A percentile compares a stretch with the other conserved stretches of the same genome.
Conservation (phyloP, 2,113 vertebrate species). For the Prunella himalayana region DNA sequence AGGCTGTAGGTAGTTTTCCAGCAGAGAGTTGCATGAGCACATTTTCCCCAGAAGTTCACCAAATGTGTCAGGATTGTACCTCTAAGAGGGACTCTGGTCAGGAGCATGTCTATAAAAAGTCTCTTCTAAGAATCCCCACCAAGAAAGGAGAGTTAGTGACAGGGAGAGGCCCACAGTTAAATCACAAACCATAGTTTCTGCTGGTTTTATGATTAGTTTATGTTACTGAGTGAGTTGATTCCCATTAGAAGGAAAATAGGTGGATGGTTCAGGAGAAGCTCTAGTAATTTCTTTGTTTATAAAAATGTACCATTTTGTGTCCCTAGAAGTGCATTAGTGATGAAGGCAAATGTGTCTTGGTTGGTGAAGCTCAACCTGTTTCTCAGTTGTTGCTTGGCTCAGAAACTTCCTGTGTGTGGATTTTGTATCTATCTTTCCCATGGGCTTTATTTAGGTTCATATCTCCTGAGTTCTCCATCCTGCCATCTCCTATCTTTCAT, state of each 20-base stretch:
- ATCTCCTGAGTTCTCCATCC: not conserved
- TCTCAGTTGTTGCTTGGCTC: not conserved
- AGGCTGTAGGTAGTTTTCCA: not conserved
- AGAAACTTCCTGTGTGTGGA: not conserved
- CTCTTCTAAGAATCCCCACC: not conserved
- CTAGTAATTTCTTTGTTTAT: not conserved
- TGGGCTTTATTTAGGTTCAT: not conserved
- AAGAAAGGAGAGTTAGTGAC: accelerated
- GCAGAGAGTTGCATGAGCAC: not conserved
- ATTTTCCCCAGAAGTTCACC: not conserved
- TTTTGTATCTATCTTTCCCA: not conserved
- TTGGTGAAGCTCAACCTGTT: not conserved
- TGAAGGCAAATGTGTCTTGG: not conserved
- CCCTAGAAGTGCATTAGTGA: not conserved
- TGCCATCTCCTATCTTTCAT: not conserved
- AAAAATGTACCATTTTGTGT: not conserved
- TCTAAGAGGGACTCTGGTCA: not conserved
- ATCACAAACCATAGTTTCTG: accelerated
- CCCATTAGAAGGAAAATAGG: not conserved
- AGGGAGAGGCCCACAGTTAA: not conserved
- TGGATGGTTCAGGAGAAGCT: not conserved
- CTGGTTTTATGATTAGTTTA: not conserved
- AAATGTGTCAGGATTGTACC: not conserved
- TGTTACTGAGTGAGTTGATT: not conserved
- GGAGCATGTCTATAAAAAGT: not conserved